These are phyloP conservation scores for Marmota flaviventris DNA, from an alignment of 2,113 vertebrate species.

Conservation along the genomic window DNA sequence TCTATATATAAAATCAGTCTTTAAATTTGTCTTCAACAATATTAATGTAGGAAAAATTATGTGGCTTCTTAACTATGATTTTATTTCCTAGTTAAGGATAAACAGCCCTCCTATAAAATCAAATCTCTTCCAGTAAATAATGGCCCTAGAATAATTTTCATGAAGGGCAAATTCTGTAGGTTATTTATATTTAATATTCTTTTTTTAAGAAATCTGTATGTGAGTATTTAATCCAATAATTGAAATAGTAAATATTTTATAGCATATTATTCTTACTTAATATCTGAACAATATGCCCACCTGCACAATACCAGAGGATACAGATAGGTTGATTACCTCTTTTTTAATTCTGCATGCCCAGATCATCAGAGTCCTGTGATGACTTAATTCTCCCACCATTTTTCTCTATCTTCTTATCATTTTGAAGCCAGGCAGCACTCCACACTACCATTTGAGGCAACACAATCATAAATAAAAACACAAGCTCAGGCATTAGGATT, in stretches of 20 bases:
- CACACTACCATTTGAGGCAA: not conserved
- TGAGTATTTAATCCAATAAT: not conserved
- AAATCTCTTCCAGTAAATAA: slow-evolving; percentile 53
- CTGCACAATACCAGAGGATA: not conserved
- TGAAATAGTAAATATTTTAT: slow-evolving; percentile 12
- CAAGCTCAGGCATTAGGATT: not conserved
- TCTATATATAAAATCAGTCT: slow-evolving; percentile 11
- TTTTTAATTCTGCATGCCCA: not conserved
- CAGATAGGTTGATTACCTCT: not conserved
- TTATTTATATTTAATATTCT: slow-evolving; percentile 37
- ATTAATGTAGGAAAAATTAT: not conserved
- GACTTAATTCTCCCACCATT: not conserved
- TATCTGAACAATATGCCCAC: not conserved
- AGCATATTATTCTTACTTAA: not conserved
- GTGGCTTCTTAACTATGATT: not conserved
- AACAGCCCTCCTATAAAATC: slow-evolving; percentile 11
- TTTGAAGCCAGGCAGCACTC: not conserved
- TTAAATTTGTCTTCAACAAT: slow-evolving; percentile 50
- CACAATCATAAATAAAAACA: not conserved
- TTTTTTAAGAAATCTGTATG: slow-evolving; percentile 40
- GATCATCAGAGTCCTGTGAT: not conserved
- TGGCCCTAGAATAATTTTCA: slow-evolving; percentile 22
- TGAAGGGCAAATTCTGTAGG: not conserved
- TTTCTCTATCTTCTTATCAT: not conserved
- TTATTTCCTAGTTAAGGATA: slow-evolving; percentile 43